Evolutionary conservation across 1,140 invertebrate genomes (phyloP), one percentile per base, ranked within the genome.

Genomic region (Samia ricini): DNA sequence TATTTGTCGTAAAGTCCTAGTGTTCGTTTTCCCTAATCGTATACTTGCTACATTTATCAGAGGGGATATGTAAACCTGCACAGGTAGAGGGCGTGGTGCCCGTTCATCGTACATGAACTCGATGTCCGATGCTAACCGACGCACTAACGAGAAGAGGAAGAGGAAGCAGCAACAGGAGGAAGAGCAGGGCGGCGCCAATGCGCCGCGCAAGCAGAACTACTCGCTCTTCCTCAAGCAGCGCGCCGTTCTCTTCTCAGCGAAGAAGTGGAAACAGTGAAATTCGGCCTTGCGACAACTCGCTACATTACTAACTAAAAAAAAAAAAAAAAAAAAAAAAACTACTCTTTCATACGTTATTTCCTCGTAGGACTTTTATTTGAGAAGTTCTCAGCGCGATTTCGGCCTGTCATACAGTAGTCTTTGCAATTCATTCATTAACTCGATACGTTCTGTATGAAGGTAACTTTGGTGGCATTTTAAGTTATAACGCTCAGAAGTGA

Each of bases 201-300:
- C 71, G 60, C 77, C 78, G 18, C 77, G 80, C 69, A 86, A 86
- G 65, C 85, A 85, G 80, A 89, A 76, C 77, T 88, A 89, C 81
- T 90, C 89, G 68, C 81, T 91, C 22, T 91, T 91, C 79, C 79
- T 90, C 6, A 89, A 85, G 63, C 89, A 91, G 71, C 83, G 89
- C 60, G 88, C 89, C 49, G 84, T 89, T 36, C 81, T 91, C 60
- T 91, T 91, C 83, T 90, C 89, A 33, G 86, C 87, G 66, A 91
- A 88, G 85, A 91, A 91, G 82, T 91, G 89, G 89, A 90, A 90
- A 68, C 85, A 88, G 71, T 74, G 68, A 72, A 36, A 56, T 8
- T 20, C 23, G 56, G 58, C 26, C 55, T 54, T 50, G 22, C 61
- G 64, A 54, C 60, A n/a, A 18, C 26, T 7, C 60, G 61, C 67